Conservation (phyloP, 1,140 invertebrate genomes). For the Zaprionus africanus region DNA sequence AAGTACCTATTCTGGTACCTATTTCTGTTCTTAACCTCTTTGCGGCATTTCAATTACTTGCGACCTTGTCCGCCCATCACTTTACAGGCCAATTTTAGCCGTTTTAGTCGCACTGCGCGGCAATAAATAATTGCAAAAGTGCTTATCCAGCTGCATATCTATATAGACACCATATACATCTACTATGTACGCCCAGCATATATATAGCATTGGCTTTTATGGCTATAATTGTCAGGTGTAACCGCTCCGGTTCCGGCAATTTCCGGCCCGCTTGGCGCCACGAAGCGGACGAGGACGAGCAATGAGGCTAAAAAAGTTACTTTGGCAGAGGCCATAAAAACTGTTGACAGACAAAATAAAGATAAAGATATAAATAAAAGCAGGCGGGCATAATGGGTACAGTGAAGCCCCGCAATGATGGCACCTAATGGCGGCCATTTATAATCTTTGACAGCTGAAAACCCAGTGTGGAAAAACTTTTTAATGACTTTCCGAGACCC, state of each 20-base stretch:
- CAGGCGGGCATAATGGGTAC: constrained; percentile 1
- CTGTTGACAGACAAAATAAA: constrained; percentile 21
- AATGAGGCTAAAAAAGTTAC: constrained; percentile 54
- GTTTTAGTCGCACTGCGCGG: constrained; percentile 33
- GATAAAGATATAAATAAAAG: constrained; percentile 10
- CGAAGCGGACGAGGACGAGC: constrained; percentile 14
- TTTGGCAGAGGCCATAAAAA: constrained; percentile 13
- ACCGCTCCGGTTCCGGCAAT: constrained; percentile 71
- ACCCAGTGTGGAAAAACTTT: not conserved
- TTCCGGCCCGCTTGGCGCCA: constrained; percentile 51
- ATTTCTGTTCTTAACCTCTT: constrained; percentile 8
- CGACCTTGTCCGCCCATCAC: constrained; percentile 37
- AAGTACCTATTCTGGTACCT: not conserved
- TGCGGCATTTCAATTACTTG: constrained; percentile 33
- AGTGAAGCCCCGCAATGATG: not conserved
- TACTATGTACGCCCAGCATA: not conserved
- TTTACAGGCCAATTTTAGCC: constrained; percentile 41
- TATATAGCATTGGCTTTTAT: constrained; percentile 48
- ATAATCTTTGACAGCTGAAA: not conserved
- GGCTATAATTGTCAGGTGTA: constrained; percentile 77
- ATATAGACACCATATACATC: constrained; percentile 8
- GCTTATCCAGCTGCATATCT: constrained; percentile 14
- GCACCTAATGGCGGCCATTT: not conserved
- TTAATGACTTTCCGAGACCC: not conserved
- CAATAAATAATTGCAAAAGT: constrained; percentile 41